phyloP scores from a whole-genome alignment of 1,140 invertebrate genomes.

The Pinna nobilis region DNA sequence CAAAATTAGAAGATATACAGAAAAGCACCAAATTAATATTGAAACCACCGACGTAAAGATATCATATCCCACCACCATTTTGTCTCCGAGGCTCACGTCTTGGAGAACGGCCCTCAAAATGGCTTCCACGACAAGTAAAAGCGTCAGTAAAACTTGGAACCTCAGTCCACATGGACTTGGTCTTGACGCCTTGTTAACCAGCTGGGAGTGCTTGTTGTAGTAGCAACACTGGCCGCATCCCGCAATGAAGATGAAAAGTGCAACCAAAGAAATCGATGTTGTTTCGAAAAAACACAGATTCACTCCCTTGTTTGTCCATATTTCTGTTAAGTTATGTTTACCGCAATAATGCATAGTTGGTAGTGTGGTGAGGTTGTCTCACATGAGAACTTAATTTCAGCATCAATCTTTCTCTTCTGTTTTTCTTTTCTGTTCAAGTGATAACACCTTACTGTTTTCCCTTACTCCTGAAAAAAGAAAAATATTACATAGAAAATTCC shows the following conservation, averaged over 20 bases:
- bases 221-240: constrained; percentile 88
- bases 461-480: no score
- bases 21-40: constrained; percentile 84
- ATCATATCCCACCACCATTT: constrained; percentile 57
- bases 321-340: constrained; percentile 43
- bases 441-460: no score
- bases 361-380: no score
- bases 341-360: constrained; percentile 65
- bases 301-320: constrained; percentile 90
- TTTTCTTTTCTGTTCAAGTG: no score
- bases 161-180: constrained; percentile 80
- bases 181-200: constrained; percentile 52
- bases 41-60: constrained; percentile 50
- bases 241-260: constrained; percentile 85
- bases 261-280: constrained; percentile 81
- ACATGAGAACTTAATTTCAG: no score
- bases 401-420: no score
- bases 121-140: constrained; percentile 55
- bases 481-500: no score
- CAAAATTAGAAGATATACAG: constrained; percentile 84
- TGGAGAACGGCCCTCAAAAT: constrained; percentile 58
- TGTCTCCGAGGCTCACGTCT: constrained; percentile 51
- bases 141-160: constrained; percentile 75
- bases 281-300: constrained; percentile 96
- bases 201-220: constrained; percentile 89